Conservation (phyloP, 2,113 vertebrate genomes). For the Paracanthobrama guichenoti region DNA sequence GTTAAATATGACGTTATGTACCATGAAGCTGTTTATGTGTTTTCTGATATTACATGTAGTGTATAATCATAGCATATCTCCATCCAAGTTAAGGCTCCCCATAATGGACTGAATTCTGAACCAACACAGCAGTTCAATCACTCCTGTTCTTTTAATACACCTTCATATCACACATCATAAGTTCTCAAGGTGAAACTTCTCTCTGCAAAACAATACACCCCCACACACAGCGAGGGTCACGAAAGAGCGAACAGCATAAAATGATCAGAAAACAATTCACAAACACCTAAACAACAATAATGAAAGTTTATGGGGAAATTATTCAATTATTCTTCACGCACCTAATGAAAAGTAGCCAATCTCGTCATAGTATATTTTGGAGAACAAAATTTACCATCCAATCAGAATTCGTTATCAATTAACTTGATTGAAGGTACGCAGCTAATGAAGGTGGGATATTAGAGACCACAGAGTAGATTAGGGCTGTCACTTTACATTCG, state of each 20-base stretch:
- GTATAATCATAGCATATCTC: neutral
- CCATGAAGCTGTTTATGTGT: neutral
- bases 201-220: neutral
- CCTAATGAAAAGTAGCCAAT: no score
- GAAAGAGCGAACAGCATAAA: neutral
- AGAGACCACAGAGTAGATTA: no score
- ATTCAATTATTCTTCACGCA: neutral
- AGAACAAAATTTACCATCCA: no score
- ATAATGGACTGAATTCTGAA: neutral
- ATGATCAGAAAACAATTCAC: neutral
- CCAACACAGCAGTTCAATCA: neutral
- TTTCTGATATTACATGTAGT: conserved; percentile 1
- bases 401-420: no score
- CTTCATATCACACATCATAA: conserved; percentile 20
- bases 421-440: no score
- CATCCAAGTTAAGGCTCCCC: neutral
- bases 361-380: no score
- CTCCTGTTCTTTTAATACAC: neutral
- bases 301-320: neutral
- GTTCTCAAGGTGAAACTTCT: conserved; percentile 25
- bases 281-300: neutral
- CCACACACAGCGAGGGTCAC: neutral
- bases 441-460: no score
- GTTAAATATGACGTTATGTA: neutral
- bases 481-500: no score